phyloP scores from a whole-genome alignment of 2,113 vertebrate species.

The Grallaria varia region DNA sequence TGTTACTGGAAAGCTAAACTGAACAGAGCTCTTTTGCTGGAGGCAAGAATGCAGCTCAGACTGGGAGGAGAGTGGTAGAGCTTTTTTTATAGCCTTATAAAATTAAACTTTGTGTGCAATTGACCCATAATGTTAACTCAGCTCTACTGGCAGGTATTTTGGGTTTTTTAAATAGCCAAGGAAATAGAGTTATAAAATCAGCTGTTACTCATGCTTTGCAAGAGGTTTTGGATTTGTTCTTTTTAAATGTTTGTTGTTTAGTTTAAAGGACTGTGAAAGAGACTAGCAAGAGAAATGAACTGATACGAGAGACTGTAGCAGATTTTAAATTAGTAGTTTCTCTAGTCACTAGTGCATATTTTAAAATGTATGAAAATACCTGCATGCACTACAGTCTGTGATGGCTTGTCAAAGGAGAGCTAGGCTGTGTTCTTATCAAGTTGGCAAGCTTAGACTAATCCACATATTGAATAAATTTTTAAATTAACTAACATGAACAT shows the following conservation, averaged over 20 bases:
- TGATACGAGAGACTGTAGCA: neutral
- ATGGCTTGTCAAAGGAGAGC: constrained; percentile 3
- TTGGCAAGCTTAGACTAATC: neutral
- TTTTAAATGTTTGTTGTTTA: neutral
- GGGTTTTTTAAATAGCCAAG: neutral
- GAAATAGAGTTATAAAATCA: constrained; percentile 15
- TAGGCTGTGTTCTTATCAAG: neutral
- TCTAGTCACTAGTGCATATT: neutral
- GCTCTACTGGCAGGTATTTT: neutral
- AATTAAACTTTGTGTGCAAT: neutral
- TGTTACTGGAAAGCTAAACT: neutral
- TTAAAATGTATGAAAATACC: constrained; percentile 33
- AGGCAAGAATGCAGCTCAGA: neutral
- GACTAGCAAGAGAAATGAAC: neutral
- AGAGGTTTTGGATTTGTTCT: neutral
- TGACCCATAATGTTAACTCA: neutral
- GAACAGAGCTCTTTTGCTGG: neutral
- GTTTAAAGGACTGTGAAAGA: constrained; percentile 31
- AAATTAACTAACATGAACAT: neutral
- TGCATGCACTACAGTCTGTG: neutral
- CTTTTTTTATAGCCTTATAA: neutral
- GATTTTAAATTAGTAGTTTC: constrained; percentile 13
- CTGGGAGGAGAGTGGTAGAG: neutral
- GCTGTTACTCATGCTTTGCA: constrained; percentile 1
- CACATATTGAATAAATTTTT: neutral